Evolutionary conservation across 2,888 invertebrate species (phyloP).

Genomic region (Rhopalosiphum nymphaeae): DNA sequence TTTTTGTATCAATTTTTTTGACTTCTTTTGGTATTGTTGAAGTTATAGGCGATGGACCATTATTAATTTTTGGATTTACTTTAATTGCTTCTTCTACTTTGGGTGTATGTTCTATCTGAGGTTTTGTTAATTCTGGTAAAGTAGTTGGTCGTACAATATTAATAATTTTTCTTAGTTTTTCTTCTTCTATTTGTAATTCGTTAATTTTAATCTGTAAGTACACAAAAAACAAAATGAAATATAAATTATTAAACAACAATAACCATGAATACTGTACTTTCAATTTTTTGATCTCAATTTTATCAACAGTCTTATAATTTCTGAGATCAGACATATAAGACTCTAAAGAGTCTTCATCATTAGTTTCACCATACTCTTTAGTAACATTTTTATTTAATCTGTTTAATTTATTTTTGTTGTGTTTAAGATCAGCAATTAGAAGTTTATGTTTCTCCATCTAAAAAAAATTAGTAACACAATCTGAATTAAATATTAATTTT

Average conservation of each 20-base stretch:
- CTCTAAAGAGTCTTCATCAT: slow-evolving; percentile 81
- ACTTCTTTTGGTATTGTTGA: neutral
- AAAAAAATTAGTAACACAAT: slow-evolving; percentile 21
- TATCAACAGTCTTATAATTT: slow-evolving; percentile 75
- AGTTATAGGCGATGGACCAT: neutral
- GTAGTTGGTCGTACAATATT: slow-evolving; percentile 81
- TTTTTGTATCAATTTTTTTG: slow-evolving; percentile 18
- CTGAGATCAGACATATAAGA: slow-evolving; percentile 82
- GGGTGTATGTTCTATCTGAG: slow-evolving; percentile 24
- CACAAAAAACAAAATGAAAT: slow-evolving; percentile 11
- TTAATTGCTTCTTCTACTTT: neutral
- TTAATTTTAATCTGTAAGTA: slow-evolving; percentile 75
- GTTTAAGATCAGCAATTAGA: slow-evolving; percentile 73
- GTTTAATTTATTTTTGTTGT: slow-evolving; percentile 68
- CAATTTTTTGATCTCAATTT: slow-evolving; percentile 76
- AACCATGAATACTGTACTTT: slow-evolving; percentile 70
- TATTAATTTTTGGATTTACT: neutral
- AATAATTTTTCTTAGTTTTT: slow-evolving; percentile 78
- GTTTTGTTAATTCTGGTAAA: slow-evolving; percentile 72
- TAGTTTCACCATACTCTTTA: slow-evolving; percentile 63
- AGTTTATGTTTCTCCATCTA: slow-evolving; percentile 76
- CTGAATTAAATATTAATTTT: neutral
- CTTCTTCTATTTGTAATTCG: slow-evolving; percentile 79
- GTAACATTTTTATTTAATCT: slow-evolving; percentile 54
- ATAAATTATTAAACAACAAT: neutral